Base-by-base conservation (phyloP, 2,797 vertebrate species). In the Thalassophryne amazonica region DNA sequence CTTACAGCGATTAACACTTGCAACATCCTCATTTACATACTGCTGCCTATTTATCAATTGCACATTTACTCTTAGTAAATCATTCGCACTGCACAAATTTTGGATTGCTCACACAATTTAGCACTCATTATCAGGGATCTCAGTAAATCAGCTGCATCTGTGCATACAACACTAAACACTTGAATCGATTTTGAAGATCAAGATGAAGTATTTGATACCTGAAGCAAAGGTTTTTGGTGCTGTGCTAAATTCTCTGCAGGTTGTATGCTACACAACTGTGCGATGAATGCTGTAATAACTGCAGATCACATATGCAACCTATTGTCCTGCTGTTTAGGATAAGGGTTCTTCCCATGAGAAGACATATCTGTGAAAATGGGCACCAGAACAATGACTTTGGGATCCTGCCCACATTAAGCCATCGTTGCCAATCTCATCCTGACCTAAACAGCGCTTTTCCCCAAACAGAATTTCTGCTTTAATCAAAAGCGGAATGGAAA, bases 401-500 rank as follows among this genome's bases (percentile, higher is more conserved):
- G 73, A 46, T 71, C 45, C 38, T 62, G 57, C 63, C 76, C 69
- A 77, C 62, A 79, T 78, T 72, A 81, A 83, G 70, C 45, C 73
- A 65, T 83, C 58, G 64, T 73, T 75, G 64, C 61, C 65, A 74
- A 51, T 74, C 72, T 61, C 57, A 67, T 79, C 61, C 32, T 73
- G 69, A 85, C 83, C 43, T 72, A 62, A 68, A 66, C 73, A 23
- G 13, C 1, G 28, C 36, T 65, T 70, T 80, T 81, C 83, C 89
- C 90, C 2, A 76, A 88, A 91, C 86, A 91, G 85, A 93, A 92
- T 93, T 93, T 93, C 89, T 89, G 91, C 88, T 94, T 94, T 96
- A 96, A 97, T 97, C 92, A 97, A 94, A 94, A 93, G 88, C 86
- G 85, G 93, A 94, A 94, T 93, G 88, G 91, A 92, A 94, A 93